phyloP scores from a whole-genome alignment of 1,140 invertebrate species.

The Monomorium pharaonis region DNA sequence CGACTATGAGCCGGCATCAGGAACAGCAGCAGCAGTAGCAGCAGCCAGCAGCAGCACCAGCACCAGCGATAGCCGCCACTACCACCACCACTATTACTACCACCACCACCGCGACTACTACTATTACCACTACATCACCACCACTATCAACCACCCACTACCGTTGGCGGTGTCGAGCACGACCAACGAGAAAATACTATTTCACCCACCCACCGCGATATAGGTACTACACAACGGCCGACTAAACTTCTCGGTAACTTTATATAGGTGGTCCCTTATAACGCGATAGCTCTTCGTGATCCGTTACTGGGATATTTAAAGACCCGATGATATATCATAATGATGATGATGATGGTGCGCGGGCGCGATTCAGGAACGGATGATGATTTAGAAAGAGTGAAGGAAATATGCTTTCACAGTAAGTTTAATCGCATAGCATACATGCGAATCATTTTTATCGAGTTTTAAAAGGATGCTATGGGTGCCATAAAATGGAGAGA shows the following conservation, averaged over 20 bases:
- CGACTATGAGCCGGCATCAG: conserved; percentile 45
- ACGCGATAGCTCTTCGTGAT: conserved; percentile 55
- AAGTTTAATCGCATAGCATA: neutral
- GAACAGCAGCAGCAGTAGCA: conserved; percentile 57
- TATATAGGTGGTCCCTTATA: conserved; percentile 72
- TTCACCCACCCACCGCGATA: conserved; percentile 80
- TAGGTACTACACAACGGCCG: conserved; percentile 77
- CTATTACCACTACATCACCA: neutral
- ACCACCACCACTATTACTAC: conserved; percentile 28
- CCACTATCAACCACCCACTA: conserved; percentile 36
- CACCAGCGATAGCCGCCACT: conserved; percentile 62
- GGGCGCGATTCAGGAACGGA: conserved; percentile 60
- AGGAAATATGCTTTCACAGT: neutral
- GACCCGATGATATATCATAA: no score
- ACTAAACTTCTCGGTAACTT: conserved; percentile 77
- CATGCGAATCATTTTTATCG: neutral
- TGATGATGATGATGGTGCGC: neutral
- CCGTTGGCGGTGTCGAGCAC: conserved; percentile 68
- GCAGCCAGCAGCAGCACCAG: conserved; percentile 59
- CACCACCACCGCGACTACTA: conserved; percentile 44
- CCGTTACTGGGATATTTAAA: conserved; percentile 18
- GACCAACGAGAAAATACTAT: conserved; percentile 74
- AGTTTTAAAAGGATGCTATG: neutral
- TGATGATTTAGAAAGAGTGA: conserved; percentile 25
- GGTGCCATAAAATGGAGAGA: neutral